Conservation (phyloP, 2,797 vertebrate genomes). For the Parauchenoglanis punctatus region DNA sequence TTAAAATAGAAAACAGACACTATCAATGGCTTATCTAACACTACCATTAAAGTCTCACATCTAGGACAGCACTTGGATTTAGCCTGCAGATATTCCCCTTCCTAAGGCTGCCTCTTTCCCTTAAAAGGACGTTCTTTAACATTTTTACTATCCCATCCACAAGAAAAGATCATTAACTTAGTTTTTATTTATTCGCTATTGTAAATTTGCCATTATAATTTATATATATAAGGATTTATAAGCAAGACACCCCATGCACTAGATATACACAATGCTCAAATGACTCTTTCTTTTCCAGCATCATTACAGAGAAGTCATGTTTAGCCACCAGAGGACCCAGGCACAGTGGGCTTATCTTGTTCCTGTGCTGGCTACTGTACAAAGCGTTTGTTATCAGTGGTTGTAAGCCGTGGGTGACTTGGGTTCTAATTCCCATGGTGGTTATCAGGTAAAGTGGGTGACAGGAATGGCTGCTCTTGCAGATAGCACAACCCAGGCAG, state of each 20-base stretch:
- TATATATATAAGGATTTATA: not conserved
- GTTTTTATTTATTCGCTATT: not conserved
- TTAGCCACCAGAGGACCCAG: constrained; percentile 6
- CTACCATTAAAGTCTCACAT: not conserved
- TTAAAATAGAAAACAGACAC: constrained; percentile 28
- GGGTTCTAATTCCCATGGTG: constrained; percentile 58
- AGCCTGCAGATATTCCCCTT: constrained; percentile 20
- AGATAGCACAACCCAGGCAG: constrained; percentile 57
- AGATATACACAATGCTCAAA: not conserved
- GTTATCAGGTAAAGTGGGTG: constrained; percentile 62
- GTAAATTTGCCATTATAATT: not conserved
- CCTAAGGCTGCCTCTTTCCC: constrained; percentile 12
- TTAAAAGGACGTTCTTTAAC: constrained; percentile 21
- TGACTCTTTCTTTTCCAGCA: not conserved
- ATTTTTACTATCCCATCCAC: not conserved
- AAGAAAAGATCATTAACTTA: not conserved
- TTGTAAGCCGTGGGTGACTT: constrained; percentile 40
- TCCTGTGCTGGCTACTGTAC: constrained; percentile 35
- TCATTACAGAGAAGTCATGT: not conserved
- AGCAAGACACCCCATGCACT: not conserved
- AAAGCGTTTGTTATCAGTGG: constrained; percentile 50
- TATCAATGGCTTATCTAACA: constrained; percentile 1
- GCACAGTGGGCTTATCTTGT: constrained; percentile 34
- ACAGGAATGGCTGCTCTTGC: constrained; percentile 60
- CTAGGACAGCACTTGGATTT: constrained; percentile 5